Conservation (phyloP, 1,140 invertebrate species). For the Aphis gossypii region DNA sequence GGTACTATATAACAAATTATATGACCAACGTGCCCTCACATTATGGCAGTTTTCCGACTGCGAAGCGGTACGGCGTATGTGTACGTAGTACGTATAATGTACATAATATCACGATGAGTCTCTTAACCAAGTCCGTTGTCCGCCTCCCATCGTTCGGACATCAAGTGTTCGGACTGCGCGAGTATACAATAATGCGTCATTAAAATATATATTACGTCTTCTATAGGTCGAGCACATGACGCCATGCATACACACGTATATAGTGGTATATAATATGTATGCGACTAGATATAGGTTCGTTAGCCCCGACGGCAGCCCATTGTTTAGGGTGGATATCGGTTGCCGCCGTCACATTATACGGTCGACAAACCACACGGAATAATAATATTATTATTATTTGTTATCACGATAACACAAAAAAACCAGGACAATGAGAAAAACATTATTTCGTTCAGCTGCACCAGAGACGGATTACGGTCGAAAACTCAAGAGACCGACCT, state of each 20-base stretch:
- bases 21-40: background rate
- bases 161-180: background rate
- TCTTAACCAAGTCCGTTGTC: background rate
- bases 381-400: constrained; percentile 37
- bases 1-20: background rate
- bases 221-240: background rate
- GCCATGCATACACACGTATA: background rate
- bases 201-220: background rate
- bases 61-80: background rate
- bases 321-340: constrained; percentile 16
- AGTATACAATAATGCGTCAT: background rate
- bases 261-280: background rate
- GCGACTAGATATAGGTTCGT: background rate
- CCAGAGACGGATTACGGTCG: background rate
- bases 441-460: background rate
- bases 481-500: background rate
- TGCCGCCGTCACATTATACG: constrained; percentile 26
- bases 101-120: background rate
- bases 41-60: background rate
- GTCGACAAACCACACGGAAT: constrained; percentile 17
- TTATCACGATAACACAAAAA: background rate
- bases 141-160: background rate
- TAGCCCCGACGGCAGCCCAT: background rate
- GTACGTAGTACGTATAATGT: no score
- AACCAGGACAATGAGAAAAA: background rate